Evolutionary conservation across 2,113 vertebrate genomes (phyloP), one percentile per base, ranked within the genome.

Genomic region (Microtus pennsylvanicus): DNA sequence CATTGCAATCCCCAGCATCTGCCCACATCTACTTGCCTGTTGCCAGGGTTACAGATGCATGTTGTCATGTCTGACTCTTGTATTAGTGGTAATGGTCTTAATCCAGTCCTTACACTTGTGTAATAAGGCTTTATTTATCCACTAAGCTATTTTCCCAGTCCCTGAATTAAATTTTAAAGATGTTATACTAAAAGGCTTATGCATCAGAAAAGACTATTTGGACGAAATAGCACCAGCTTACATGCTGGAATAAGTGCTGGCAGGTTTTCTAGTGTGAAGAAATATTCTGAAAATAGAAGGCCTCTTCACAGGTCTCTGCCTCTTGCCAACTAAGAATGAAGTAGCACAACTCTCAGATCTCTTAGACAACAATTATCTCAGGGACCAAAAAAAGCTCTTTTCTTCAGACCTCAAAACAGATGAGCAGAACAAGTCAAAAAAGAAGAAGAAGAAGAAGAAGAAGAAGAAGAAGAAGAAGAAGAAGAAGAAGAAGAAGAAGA

Each of bases 231-330:
- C 61, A 70, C 33, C 69, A 75, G 17, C 17, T 35, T 65, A 82
- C 77, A 24, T 45, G 5, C 69, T 69, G 42, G 42, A 69, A 81
- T 33, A 86, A 35, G 75, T 42, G 77, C 74, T 26, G 83, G 65
- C n/a, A 96, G 21, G 9, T 91, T 94, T 91, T 86, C 70, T 69
- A 77, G 14, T 80, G 45, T 94, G 65, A 86, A 94, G n/a, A 75
- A 72, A 72, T 30, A 77, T 87, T 93, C 76, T 90, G 63, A 86
- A 95, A 92, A 82, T 22, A 94, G 45, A 81, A 75, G 87, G 10
- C 61, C 7, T 42, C 26, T 30, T 63, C n/a, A 17, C 42, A 63
- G 9, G 63, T 75, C 87, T 86, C 63, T 61, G 24, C 74, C 89
- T 86, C 10, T 82, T 81, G 42, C 47, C 58, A 96, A 92, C 76